Evolutionary conservation across 2,113 vertebrate species (phyloP).

Genomic region (Gopherus evgoodei): DNA sequence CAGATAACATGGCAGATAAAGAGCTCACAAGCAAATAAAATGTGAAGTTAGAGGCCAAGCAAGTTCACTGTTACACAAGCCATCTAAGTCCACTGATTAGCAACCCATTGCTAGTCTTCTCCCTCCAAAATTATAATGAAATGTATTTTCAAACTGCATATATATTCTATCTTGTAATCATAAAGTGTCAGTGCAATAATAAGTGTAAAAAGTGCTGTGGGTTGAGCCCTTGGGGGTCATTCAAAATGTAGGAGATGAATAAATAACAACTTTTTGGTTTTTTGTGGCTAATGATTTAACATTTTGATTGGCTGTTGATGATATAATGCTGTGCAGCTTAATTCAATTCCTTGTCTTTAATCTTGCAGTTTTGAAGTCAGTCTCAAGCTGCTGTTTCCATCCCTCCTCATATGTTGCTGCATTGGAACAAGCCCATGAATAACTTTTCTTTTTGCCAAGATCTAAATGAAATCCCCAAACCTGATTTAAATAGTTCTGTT

Average conservation of each 20-base stretch:
- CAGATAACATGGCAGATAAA: neutral
- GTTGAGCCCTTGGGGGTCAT: neutral
- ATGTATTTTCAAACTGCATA: neutral
- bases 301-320: conserved; percentile 3
- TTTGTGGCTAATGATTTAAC: neutral
- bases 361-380: conserved; percentile 25
- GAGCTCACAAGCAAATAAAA: conserved; percentile 22
- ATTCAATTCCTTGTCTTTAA: neutral
- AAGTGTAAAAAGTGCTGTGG: neutral
- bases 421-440: conserved; percentile 15
- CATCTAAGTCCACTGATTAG: neutral
- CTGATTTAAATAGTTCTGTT: neutral
- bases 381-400: neutral
- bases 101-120: neutral
- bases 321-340: neutral
- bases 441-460: neutral
- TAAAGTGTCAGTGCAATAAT: neutral
- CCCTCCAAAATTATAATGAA: neutral
- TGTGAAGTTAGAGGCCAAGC: neutral
- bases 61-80: conserved; percentile 4
- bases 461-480: conserved; percentile 4
- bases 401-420: neutral
- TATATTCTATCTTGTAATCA: neutral
- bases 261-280: neutral
- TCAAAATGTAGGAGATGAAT: neutral